Base-by-base conservation (phyloP, 2,113 vertebrate genomes). In the cattle (Bos taurus) region DNA sequence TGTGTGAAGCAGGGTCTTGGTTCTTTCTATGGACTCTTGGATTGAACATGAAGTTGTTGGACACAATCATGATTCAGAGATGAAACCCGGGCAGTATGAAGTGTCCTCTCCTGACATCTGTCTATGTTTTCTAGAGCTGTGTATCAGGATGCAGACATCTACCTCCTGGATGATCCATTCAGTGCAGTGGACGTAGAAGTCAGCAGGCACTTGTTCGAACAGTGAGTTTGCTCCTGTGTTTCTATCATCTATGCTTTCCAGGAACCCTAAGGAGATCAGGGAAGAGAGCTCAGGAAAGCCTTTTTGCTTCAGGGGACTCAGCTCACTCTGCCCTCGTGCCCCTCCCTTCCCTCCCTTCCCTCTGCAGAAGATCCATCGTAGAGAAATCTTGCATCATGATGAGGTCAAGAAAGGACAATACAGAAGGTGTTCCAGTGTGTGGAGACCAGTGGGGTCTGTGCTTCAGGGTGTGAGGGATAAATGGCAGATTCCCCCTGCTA, bases 131-230 rank as follows among this genome's bases (percentile, higher is more conserved):
- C 77, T 48, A 99, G 99, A 98, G 99, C 99, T 0, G 99, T 99
- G 52, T 99, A 99, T 98, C 99, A 99, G 5, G 99, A 99, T 74
- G 99, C 99, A 33, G 99, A 99, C 94, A 99, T 99, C 98, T 99
- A 99, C 98, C 98, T 99, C 93, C 97, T 99, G 98, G 99, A 78
- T 3, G 74, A 78, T 46, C 74, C 74, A 13, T 23, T 46, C 74
- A 78, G 43, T 8, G 74, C 74, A 1, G 74, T 46, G 25, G 74
- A 78, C 0, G 13, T 3, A 46, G 99, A 99, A 98, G 99, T 99
- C 6, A 99, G 99, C 92, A 99, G 99, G 78, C 99, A 99, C 97
- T 98, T 99, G 57, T 99, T 99, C 98, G 99, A 99, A 95, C 99
- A 99, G 99, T 99, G 99, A 98, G 99, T 99, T 88, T 19, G 46